A percentile compares a stretch with the other conserved stretches of the same genome.
phyloP scores from a whole-genome alignment of 1,140 invertebrate genomes.

The Aphelenchoides avenae region DNA sequence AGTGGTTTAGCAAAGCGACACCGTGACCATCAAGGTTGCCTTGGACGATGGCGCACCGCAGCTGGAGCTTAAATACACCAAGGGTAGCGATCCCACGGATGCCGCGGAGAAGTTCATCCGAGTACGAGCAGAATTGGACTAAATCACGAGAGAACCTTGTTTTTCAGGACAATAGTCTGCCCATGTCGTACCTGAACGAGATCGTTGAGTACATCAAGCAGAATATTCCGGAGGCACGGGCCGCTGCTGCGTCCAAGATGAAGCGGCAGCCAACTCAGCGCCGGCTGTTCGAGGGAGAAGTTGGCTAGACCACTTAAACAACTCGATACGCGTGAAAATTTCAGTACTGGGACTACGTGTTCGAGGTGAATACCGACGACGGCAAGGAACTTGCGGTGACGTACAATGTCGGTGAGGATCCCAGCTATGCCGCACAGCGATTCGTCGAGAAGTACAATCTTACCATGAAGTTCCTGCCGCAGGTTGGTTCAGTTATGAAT shows the following conservation, averaged over 20 bases:
- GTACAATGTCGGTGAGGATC: constrained; percentile 74
- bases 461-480: constrained; percentile 26
- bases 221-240: constrained; percentile 35
- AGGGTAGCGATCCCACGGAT: constrained; percentile 68
- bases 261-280: constrained; percentile 21
- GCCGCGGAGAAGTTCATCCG: constrained; percentile 69
- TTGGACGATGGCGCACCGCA: constrained; percentile 78
- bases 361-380: constrained; percentile 86
- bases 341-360: constrained; percentile 88
- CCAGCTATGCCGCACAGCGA: constrained; percentile 67
- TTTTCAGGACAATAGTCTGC: constrained; percentile 33
- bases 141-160: not conserved
- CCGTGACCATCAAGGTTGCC: constrained; percentile 72
- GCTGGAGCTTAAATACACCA: constrained; percentile 85
- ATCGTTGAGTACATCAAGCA: constrained; percentile 41
- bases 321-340: constrained; percentile 36
- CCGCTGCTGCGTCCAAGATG: constrained; percentile 9
- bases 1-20: no score
- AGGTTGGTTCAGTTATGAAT: constrained; percentile 62
- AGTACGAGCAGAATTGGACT: constrained; percentile 15
- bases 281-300: constrained; percentile 10
- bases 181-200: constrained; percentile 35
- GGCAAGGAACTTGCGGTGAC: constrained; percentile 81
- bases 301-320: constrained; percentile 19
- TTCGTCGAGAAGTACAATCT: constrained; percentile 73